Conservation (phyloP, 1,140 invertebrate genomes). For the Drosophila lacteicornis region DNA sequence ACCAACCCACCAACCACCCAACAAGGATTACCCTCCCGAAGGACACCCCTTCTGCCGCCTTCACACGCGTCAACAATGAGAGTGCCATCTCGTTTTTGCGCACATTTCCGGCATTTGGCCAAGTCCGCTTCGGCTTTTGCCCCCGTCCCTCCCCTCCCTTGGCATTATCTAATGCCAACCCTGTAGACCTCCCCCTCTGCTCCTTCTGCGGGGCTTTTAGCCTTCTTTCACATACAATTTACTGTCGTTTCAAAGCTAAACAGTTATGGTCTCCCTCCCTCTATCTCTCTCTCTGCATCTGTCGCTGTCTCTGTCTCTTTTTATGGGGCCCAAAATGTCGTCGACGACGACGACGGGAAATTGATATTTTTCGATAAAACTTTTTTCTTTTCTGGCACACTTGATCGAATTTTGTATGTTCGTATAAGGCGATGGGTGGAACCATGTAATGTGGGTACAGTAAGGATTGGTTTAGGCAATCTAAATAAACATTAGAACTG, state of each 20-base stretch:
- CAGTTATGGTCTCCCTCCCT: conserved; percentile 48
- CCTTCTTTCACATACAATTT: conserved; percentile 84
- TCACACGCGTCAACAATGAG: conserved; percentile 45
- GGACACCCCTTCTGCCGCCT: conserved; percentile 1
- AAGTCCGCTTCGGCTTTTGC: conserved; percentile 20
- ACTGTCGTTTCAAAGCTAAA: conserved; percentile 78
- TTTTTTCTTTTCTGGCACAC: conserved; percentile 63
- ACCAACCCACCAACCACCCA: neutral
- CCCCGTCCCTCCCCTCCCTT: neutral
- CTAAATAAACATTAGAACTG: no score
- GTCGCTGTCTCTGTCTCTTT: conserved; percentile 23
- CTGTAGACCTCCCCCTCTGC: conserved; percentile 1
- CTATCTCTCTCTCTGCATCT: conserved; percentile 14
- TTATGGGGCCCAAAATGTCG: conserved; percentile 74
- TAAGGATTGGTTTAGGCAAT: neutral
- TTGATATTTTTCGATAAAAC: conserved; percentile 72
- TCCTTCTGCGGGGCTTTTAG: conserved; percentile 66
- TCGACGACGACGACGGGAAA: conserved; percentile 74
- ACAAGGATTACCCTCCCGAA: neutral
- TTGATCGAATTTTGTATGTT: conserved; percentile 25
- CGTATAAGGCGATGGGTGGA: neutral
- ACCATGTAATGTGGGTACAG: conserved; percentile 3
- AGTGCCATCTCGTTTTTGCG: conserved; percentile 79
- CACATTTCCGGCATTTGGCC: conserved; percentile 73
- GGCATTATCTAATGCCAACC: conserved; percentile 10